A percentile compares a stretch with the other conserved stretches of the same genome.
These are phyloP conservation scores for Quiscalus mexicanus DNA, from an alignment of 2,113 vertebrate species.

Conservation along the genomic window DNA sequence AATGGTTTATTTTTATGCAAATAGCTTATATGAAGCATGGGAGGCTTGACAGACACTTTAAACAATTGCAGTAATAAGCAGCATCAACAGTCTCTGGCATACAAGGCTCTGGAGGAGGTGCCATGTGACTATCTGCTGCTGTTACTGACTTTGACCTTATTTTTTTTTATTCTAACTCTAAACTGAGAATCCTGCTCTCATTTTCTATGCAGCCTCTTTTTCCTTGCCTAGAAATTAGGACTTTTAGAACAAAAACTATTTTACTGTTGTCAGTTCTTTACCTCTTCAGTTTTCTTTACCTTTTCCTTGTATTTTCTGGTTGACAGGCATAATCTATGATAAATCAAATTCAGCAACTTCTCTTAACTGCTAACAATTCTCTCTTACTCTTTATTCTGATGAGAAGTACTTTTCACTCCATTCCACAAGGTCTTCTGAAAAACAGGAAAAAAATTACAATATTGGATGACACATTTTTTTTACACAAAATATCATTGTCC, in stretches of 20 bases:
- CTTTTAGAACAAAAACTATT: background rate
- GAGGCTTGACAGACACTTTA: conserved; percentile 33
- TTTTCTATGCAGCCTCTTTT: background rate
- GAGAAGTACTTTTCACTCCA: background rate
- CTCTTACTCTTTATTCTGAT: background rate
- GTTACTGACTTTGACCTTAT: background rate
- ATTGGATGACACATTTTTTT: background rate
- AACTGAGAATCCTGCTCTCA: background rate
- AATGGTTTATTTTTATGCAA: conserved; percentile 28
- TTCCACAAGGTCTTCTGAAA: background rate
- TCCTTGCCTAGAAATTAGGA: background rate
- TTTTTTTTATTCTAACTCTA: background rate
- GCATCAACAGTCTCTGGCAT: background rate
- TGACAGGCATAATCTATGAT: background rate
- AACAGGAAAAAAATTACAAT: background rate
- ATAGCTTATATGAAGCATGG: background rate
- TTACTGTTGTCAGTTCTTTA: background rate
- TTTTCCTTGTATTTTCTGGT: background rate
- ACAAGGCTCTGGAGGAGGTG: background rate
- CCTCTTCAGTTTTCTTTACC: background rate
- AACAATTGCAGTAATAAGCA: conserved; percentile 44
- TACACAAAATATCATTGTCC: background rate
- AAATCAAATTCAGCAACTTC: background rate
- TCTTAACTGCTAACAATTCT: background rate
- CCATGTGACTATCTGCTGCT: background rate